phyloP scores from a whole-genome alignment of 2,797 vertebrate species.

The Squalus acanthias region DNA sequence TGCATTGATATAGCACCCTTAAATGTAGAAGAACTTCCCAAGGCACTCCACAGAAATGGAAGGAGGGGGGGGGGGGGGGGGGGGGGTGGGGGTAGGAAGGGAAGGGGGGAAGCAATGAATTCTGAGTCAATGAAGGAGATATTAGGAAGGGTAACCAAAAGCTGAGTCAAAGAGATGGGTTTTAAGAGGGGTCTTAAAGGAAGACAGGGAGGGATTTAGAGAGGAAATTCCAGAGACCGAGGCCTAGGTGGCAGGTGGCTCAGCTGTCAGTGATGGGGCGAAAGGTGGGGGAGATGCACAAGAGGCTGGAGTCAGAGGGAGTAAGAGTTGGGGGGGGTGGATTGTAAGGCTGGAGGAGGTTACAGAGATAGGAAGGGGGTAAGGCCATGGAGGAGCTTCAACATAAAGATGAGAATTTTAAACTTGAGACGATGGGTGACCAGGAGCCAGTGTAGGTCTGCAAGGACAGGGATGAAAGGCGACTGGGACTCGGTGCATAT shows the following conservation, averaged over 20 bases:
- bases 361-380: background rate
- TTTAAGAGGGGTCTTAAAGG: background rate
- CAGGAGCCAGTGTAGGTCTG: background rate
- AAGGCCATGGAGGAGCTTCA: background rate
- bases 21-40: background rate
- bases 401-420: background rate
- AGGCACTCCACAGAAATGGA: background rate
- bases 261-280: background rate
- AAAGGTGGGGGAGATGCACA: background rate
- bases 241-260: background rate
- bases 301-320: background rate
- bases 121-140: background rate
- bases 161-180: background rate
- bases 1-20: background rate
- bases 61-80: background rate
- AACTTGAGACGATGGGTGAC: background rate
- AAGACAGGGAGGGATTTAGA: background rate
- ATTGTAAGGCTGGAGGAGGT: background rate
- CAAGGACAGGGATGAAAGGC: background rate
- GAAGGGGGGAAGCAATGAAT: background rate
- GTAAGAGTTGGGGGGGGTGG: background rate
- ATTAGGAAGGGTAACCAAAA: background rate
- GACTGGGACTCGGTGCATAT: background rate
- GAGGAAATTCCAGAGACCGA: background rate
- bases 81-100: background rate